phyloP scores from a whole-genome alignment of 2,113 vertebrate genomes.

The Regulus satrapa region DNA sequence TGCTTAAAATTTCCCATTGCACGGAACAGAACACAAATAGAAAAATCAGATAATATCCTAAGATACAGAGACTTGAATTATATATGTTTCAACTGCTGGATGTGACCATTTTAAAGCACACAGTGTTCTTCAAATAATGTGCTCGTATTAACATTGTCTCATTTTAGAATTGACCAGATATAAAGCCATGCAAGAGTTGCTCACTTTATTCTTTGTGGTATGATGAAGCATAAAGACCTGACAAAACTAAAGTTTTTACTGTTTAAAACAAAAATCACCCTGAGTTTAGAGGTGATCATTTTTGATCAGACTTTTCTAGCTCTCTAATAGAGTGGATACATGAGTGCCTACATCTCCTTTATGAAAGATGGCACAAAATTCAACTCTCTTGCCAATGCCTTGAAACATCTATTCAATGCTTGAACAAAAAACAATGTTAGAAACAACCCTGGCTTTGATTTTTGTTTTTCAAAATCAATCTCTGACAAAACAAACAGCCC shows the following conservation, averaged over 20 bases:
- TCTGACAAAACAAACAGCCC: background rate
- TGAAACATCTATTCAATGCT: background rate
- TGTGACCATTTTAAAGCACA: background rate
- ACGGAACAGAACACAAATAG: background rate
- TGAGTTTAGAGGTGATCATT: background rate
- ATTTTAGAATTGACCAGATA: background rate
- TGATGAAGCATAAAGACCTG: background rate
- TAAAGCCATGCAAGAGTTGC: background rate
- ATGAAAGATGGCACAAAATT: background rate
- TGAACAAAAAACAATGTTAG: background rate
- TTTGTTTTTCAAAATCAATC: background rate
- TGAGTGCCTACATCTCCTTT: background rate
- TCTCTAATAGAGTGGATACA: background rate
- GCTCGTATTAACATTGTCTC: rapidly evolving
- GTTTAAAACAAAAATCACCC: background rate
- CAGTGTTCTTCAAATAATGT: background rate
- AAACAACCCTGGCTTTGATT: background rate
- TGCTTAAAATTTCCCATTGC: background rate
- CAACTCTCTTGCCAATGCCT: rapidly evolving
- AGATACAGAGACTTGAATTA: background rate
- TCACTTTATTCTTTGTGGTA: background rate
- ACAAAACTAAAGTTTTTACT: background rate
- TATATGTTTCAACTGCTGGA: background rate
- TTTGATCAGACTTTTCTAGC: background rate
- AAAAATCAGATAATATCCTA: background rate